phyloP scores from a whole-genome alignment of 2,888 invertebrate species.

The Emesis furor region DNA sequence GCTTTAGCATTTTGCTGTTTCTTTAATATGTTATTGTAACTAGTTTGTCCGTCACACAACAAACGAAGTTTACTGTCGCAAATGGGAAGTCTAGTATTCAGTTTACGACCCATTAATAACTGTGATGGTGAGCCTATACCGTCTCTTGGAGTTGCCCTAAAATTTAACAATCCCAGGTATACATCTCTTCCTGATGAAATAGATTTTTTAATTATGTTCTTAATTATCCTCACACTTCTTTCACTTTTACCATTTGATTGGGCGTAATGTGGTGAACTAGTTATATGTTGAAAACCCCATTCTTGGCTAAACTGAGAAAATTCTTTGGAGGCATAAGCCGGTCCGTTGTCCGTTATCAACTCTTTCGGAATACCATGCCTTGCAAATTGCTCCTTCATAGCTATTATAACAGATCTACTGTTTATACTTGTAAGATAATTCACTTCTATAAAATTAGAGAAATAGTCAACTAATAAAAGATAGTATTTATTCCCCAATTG shows the following conservation, averaged over 20 bases:
- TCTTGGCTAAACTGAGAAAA: slow-evolving; percentile 47
- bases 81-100: slow-evolving; percentile 3
- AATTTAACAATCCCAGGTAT: not conserved
- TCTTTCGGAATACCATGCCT: slow-evolving; percentile 62
- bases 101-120: not conserved
- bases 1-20: not conserved
- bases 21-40: not conserved
- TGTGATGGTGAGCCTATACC: slow-evolving; percentile 5
- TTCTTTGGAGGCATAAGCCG: slow-evolving; percentile 52
- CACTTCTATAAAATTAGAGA: slow-evolving; percentile 65
- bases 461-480: slow-evolving; percentile 63
- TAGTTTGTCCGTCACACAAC: not conserved
- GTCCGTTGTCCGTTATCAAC: slow-evolving; percentile 67
- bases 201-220: not conserved
- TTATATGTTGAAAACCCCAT: slow-evolving; percentile 54
- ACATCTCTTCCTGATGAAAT: not conserved
- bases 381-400: slow-evolving; percentile 61
- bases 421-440: slow-evolving; percentile 27
- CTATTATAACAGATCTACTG: slow-evolving; percentile 39
- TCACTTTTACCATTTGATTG: not conserved
- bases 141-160: not conserved
- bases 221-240: not conserved
- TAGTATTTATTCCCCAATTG: slow-evolving; percentile 56
- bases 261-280: slow-evolving; percentile 49
- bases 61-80: not conserved